Evolutionary conservation across 2,888 invertebrate species (phyloP), one percentile per base, ranked within the genome.

Genomic region (Cosmia trapezina): DNA sequence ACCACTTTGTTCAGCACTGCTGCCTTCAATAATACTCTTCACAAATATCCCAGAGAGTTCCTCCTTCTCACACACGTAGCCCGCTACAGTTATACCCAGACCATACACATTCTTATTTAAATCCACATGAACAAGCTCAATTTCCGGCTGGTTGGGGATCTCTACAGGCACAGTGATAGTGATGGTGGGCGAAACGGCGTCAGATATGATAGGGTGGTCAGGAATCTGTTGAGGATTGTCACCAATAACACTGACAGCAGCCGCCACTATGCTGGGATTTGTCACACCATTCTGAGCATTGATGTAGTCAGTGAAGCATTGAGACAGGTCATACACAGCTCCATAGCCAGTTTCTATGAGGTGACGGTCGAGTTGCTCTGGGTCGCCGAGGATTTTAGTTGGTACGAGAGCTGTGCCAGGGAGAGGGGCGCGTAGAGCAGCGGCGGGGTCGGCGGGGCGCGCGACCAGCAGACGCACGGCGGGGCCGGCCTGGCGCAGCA

Each of bases 1-100:
- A 70, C 98, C 98, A 92, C 99, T 99, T 88, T 98, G 96, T 92
- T 99, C 99, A 0, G 99, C 99, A 70, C 99, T 99, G 94, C 99
- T 99, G 68, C 99, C 99, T 91, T 98, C 98, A 89, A 99, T 99
- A 87, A 99, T 98, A 92, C 99, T 99, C 94, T 99, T 99, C 28
- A 99, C 99, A 96, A 99, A 99, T 90, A 99, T 99, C 11, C 99
- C 99, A n/a, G 99, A 99, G 67, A 99, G 97, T 94, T 99, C 99
- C 95, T 99, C 99, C 95, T 99, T 99, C 93, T 99, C 99, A 94
- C 99, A 99, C 56, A 99, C 99, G 95, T 99, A 99, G 62, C 99
- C 99, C 5, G 99, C 99, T 68, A 99, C 99, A 5, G 99, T 99
- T 86, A 99, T 99, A 61, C 99, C 99, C 78, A 99, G 96, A 47